Percentiles rank a stretch among this genome's conserved stretches.
Conservation (phyloP, 2,113 vertebrate genomes). For the Numenius arquata region DNA sequence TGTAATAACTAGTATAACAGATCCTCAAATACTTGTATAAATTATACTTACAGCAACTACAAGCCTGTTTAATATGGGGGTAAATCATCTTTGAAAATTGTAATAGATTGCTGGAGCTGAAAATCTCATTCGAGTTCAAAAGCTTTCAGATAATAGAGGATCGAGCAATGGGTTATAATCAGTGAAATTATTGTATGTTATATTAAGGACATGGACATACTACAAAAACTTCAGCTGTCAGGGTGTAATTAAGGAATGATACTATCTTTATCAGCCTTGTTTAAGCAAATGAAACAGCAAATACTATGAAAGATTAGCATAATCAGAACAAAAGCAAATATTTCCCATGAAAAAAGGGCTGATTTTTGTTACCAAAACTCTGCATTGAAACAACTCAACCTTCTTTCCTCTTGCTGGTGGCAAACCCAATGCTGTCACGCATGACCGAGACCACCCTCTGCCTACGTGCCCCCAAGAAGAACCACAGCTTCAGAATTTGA, state of each 20-base stretch:
- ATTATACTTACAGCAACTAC: neutral
- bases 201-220: neutral
- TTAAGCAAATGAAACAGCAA: neutral
- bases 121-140: neutral
- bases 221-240: neutral
- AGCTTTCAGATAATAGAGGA: neutral
- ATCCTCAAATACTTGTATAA: neutral
- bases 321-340: neutral
- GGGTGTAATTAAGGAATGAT: neutral
- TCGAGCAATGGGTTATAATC: neutral
- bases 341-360: neutral
- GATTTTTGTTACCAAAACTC: neutral
- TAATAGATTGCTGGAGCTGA: neutral
- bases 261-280: neutral
- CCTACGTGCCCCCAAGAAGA: fast-evolving
- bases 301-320: neutral
- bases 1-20: neutral
- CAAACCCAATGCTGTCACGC: fast-evolving
- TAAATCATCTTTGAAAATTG: neutral
- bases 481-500: neutral
- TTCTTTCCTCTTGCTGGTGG: neutral
- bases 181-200: neutral
- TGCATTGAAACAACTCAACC: neutral
- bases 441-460: fast-evolving
- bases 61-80: neutral